These are phyloP conservation scores for Catagonus wagneri DNA, from an alignment of 2,113 vertebrate genomes.

Conservation along the genomic window DNA sequence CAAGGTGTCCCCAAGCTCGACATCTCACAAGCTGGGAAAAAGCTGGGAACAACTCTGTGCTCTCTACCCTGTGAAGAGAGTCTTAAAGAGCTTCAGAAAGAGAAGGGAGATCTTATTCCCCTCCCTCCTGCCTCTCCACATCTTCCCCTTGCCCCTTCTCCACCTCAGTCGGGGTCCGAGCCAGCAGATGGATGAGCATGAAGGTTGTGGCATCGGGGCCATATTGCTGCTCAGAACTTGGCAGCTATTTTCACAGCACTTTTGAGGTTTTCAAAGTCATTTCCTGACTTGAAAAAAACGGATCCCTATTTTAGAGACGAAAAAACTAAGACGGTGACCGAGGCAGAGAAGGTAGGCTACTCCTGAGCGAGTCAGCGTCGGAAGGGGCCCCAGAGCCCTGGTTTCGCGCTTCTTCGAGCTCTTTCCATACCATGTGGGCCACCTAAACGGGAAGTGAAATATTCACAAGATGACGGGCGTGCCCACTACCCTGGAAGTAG, in stretches of 20 bases:
- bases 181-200: background rate
- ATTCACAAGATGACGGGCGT: background rate
- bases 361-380: background rate
- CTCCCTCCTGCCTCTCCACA: background rate
- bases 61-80: background rate
- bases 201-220: background rate
- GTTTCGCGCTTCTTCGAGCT: background rate
- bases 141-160: too few species aligned
- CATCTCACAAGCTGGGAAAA: background rate
- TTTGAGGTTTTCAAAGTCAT: slow-evolving; percentile 6
- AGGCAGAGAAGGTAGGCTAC: background rate
- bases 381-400: background rate
- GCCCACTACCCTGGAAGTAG: background rate
- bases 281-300: background rate
- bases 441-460: background rate
- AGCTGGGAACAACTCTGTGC: background rate
- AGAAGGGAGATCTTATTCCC: background rate
- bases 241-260: background rate
- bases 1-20: background rate
- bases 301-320: background rate
- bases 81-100: background rate
- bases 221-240: background rate
- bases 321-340: slow-evolving; percentile 30
- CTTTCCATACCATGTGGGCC: background rate
- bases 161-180: background rate